Evolutionary conservation across 2,797 vertebrate species (phyloP), one percentile per base, ranked within the genome.

Genomic region (Masticophis lateralis): DNA sequence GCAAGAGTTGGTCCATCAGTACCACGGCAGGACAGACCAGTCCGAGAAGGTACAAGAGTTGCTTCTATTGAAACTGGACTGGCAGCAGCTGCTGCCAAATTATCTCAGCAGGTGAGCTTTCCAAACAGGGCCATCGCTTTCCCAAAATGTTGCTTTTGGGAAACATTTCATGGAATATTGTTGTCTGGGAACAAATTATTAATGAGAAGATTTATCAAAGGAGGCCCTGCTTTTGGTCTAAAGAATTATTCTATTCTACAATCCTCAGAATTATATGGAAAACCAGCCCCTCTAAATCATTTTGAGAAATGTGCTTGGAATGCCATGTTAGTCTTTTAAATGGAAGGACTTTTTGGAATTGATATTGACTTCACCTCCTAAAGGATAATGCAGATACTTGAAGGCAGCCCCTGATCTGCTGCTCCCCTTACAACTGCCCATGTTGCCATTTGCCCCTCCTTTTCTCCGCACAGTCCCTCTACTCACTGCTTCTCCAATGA

Each of bases 11-110:
- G 99, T 86, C 99, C 99, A 4, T 99, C 99, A 0, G 98, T 99
- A 96, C 99, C 99, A 18, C 98, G 99, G 60, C 99, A 99, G 93
- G 99, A 99, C 97, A 98, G 99, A 92, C 99, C 99, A 0, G 98
- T 99, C 28, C 98, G 99, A 66, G 99, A 99, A 83, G 99, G 99
- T 60, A 99, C 99, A 0, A 97, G 99, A 91, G 99, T 99, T 86
- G 99, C 99, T 25, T 99, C 99, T 95, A 99, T 99, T 87, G 99
- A 99, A 96, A 99, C 99, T 0, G 99, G 99, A 61, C 97, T 99
- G 47, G 99, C 99, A 0, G 99, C 99, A 0, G 99, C 99, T 0
- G 99, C 99, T 0, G 99, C 99, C 8, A 99, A 99, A 95, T 97
- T 99, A 60, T 99, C 99, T 47, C 99, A 99, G 96, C 99, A 99